Base-by-base conservation (phyloP, 2,888 invertebrate genomes). In the Oegoconia quadripuncta region DNA sequence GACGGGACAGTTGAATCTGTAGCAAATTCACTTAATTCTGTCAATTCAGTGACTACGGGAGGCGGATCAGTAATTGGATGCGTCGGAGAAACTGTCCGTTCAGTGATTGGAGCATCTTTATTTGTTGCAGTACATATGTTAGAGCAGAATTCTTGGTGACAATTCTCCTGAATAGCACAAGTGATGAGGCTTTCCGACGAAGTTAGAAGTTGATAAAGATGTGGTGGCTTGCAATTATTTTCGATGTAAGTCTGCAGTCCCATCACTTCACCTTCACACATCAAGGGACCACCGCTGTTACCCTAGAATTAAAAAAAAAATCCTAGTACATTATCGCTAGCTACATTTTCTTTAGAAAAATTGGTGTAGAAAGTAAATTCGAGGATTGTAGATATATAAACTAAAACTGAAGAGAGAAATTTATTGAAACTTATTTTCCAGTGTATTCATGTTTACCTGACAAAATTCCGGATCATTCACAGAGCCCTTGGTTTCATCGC, bases 231-330 rank as follows among this genome's bases (percentile, higher is more conserved):
- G 47, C 87, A 87, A 38, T 71, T 47, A 14, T 71, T 72, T 17
- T 70, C 66, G 17, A 80, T 59, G 47, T 86, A 87, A 0, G 79
- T 83, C 55, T 87, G 86, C 6, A 82, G 42, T 11, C 75, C 87
- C 15, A 66, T 48, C 4, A 84, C 63, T 34, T 75, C 63, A 15
- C 54, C 55, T 14, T 74, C 74, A 48, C 86, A 86, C 23, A 87
- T 52, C 0, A 87, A 64, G 7, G 87, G 84, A 5, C 83, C 84
- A 16, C 87, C 87, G 20, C 74, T 66, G 50, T 81, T 84, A 25
- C 79, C 79, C 87, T 87, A 50, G 13, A 49, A 48, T 36, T 20
- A 11, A 12, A 27, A 30, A n/a, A n/a, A n/a, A n/a, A n/a, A n/a
- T n/a, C n/a, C n/a, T n/a, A n/a, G n/a, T n/a, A n/a, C n/a, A n/a